A percentile compares a stretch with the other conserved stretches of the same genome.
These are phyloP conservation scores for Acanthococcus lagerstroemiae DNA, from an alignment of 2,888 invertebrate species.

Conservation along the genomic window DNA sequence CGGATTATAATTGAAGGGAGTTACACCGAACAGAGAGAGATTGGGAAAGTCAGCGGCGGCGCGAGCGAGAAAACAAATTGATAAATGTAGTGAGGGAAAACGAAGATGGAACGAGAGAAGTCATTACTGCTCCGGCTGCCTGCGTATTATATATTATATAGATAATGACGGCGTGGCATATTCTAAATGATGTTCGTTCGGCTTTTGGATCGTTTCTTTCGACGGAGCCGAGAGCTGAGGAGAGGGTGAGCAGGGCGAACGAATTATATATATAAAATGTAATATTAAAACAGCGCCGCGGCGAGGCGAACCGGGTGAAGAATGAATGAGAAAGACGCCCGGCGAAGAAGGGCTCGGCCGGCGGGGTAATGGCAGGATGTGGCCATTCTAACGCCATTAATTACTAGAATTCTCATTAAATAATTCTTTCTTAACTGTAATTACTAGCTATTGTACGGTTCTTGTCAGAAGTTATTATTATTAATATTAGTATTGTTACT, in stretches of 20 bases:
- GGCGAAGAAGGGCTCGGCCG: not conserved
- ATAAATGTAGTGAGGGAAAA: not conserved
- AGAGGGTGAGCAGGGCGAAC: not conserved
- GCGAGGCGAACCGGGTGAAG: not conserved
- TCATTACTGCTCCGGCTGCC: constrained; percentile 4
- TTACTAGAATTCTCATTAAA: constrained; percentile 30
- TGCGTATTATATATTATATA: constrained; percentile 23
- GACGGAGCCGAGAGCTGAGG: not conserved
- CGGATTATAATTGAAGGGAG: not conserved
- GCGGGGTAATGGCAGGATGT: constrained; percentile 29
- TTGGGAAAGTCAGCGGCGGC: not conserved
- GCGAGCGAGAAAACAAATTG: not conserved
- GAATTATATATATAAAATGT: constrained; percentile 1
- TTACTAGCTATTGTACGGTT: constrained; percentile 28
- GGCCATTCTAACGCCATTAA: constrained; percentile 30
- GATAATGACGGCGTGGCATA: constrained; percentile 25
- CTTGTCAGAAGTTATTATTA: constrained; percentile 30
- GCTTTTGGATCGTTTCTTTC: constrained; percentile 19
- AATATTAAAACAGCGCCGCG: constrained; percentile 1
- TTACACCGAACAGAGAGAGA: not conserved
- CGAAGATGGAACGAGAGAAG: not conserved
- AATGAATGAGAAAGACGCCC: not conserved
- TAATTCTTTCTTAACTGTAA: constrained; percentile 30
- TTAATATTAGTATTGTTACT: constrained; percentile 26
- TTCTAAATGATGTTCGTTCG: constrained; percentile 28